Base-by-base conservation (phyloP, 2,113 vertebrate genomes). In the Tragulus kanchil region DNA sequence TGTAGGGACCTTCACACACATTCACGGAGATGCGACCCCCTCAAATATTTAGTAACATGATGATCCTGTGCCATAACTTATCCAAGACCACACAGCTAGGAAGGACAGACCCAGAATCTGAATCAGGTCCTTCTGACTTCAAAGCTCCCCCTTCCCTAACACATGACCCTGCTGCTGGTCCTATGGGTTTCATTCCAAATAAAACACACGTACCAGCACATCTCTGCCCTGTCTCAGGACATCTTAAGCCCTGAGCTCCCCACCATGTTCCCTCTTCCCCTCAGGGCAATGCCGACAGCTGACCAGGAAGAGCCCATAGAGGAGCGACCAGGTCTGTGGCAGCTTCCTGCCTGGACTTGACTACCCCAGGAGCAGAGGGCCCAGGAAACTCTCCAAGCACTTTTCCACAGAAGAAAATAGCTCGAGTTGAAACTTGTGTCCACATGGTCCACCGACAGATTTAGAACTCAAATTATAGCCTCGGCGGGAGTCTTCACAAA, bases 381-480 rank as follows among this genome's bases (percentile, higher is more conserved):
- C 97, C 82, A 95, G 95, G 96, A 97, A 97, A 88, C 82, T 90
- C 97, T 97, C 95, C 95, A 95, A 96, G 81, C 42, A 0, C 95
- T 96, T 96, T 92, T 96, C 87, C 95, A 95, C 93, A 97, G 96
- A 96, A 97, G 92, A 97, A 98, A 98, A 97, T 95, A 97, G 93
- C 97, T 98, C 97, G 90, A 97, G 97, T 98, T 97, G 97, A 95
- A 97, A 98, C 98, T 98, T 98, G 97, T 97, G 98, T 98, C 97
- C 98, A 98, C 96, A 97, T 86, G 96, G 97, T 96, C 96, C 96
- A 95, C 93, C 31, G 94, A 98, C 98, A 96, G 96, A 98, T 97
- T 98, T 98, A 98, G 98, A 97, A 97, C 90, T 97, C 96, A 98
- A 98, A 98, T 98, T 98, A 98, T 97, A 98, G 97, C 96, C 94